Base-by-base conservation (phyloP, 2,113 vertebrate genomes). In the Pangasianodon hypophthalmus region DNA sequence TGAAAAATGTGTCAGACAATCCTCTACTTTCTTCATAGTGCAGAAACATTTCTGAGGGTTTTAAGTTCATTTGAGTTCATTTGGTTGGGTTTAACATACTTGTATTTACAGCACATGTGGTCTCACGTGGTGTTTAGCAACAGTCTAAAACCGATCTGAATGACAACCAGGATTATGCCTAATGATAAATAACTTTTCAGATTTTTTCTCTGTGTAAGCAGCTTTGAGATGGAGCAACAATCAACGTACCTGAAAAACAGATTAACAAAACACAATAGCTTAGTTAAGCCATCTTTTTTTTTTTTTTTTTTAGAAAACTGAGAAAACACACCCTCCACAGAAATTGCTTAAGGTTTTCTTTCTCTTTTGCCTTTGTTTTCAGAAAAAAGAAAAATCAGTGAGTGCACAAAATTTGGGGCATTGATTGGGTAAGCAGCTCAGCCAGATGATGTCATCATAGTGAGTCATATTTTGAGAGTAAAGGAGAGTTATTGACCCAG, bases 401-500 rank as follows among this genome's bases (percentile, higher is more conserved):
- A 73, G 81, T 52, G 58, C 41, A 84, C 79, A 48, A 79, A 56
- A 84, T 91, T 90, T 82, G 52, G 24, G 32, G 48, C 48, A 86
- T 69, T 60, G 64, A 67, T 32, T 86, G 67, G 69, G 41, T 58
- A 71, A 81, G 84, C 26, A 90, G 89, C 88, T 86, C 29, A 88
- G 84, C 48, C 77, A 60, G 69, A 91, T 88, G 67, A 92, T 87
- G 87, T 92, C 89, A 92, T 84, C 32, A 60, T 29, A 86, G 44
- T 16, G 62, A 91, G 84, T 79, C 87, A 92, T 69, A 90, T 83
- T 90, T 75, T 18, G 5, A 69, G 56, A 87, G 86, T 82, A 58
- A 91, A 86, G 62, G 52, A 91, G 86, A 86, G 64, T 79, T 86
- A 90, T 81, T 88, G 89, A 87, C 87, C 73, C 86, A 88, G 86